Evolutionary conservation across 2,797 vertebrate genomes (phyloP).

Genomic region (Antrozous pallidus): DNA sequence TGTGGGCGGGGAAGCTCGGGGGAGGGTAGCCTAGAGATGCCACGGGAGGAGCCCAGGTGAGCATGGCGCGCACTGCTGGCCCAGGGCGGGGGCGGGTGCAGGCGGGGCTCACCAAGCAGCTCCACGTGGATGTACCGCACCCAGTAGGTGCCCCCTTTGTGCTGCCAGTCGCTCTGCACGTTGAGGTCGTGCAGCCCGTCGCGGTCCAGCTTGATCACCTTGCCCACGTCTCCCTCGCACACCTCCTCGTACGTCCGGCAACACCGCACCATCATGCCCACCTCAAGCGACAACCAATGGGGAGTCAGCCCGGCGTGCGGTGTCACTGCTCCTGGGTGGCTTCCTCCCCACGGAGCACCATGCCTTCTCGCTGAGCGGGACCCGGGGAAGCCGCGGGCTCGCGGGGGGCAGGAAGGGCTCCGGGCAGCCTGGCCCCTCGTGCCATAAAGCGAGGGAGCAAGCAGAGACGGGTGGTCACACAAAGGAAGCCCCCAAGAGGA

Average conservation of each 20-base stretch:
- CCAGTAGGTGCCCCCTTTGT: slow-evolving; percentile 99
- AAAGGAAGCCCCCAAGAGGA: background rate
- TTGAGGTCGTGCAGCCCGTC: slow-evolving; percentile 97
- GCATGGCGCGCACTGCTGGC: too few relatives aligned
- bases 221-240: slow-evolving; percentile 96
- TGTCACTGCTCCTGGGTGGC: background rate
- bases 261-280: slow-evolving; percentile 99
- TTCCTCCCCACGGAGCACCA: too few relatives aligned
- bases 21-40: slow-evolving; percentile 91
- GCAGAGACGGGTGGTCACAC: background rate
- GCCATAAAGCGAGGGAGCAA: background rate
- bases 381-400: background rate
- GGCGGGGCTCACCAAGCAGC: slow-evolving; percentile 88
- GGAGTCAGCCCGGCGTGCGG: background rate
- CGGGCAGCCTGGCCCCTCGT: background rate
- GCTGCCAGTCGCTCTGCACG: slow-evolving; percentile 99
- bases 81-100: too few relatives aligned
- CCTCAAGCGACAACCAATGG: slow-evolving; percentile 80
- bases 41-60: background rate
- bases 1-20: slow-evolving; percentile 96
- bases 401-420: background rate
- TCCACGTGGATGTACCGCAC: slow-evolving; percentile 98
- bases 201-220: slow-evolving; percentile 97
- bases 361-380: background rate
- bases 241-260: slow-evolving; percentile 98